Conservation (phyloP, 2,797 vertebrate species). For the Leucoraja ocellata region DNA sequence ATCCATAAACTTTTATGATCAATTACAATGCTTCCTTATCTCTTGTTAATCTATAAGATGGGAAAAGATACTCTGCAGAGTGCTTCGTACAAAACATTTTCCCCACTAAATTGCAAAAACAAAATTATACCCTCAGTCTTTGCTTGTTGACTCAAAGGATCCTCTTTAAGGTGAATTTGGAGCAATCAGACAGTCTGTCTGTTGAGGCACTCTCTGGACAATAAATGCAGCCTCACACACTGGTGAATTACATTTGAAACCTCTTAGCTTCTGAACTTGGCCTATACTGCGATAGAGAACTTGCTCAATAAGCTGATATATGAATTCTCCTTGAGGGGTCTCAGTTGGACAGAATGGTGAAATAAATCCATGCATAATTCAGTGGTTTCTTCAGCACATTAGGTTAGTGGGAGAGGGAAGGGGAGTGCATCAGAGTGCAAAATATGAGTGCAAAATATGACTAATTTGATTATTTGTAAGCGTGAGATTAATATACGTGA, state of each 20-base stretch:
- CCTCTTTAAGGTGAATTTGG: background rate
- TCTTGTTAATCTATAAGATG: background rate
- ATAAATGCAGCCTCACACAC: background rate
- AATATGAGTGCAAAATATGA: too few species aligned
- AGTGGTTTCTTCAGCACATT: background rate
- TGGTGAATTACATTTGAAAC: background rate
- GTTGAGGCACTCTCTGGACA: background rate
- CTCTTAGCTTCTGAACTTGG: background rate
- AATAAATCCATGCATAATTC: slow-evolving; percentile 2
- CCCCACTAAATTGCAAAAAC: background rate
- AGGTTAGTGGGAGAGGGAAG: background rate
- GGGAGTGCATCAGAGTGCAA: too few species aligned
- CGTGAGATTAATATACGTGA: background rate
- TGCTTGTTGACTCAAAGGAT: slow-evolving; percentile 10
- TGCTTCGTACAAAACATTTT: background rate
- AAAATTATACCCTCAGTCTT: background rate
- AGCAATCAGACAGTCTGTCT: slow-evolving; percentile 30
- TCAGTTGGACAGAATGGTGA: background rate
- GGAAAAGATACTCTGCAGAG: background rate
- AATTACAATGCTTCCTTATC: slow-evolving; percentile 12
- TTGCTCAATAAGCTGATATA: slow-evolving; percentile 13
- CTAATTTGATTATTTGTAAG: background rate
- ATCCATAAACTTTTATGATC: background rate
- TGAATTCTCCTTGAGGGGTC: background rate
- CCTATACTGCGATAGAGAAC: background rate